A percentile compares a stretch with the other conserved stretches of the same genome.
These are phyloP conservation scores for Pentamera pediparva DNA, from an alignment of 53 echinoderm and acorn worm species.

Conservation along the genomic window DNA sequence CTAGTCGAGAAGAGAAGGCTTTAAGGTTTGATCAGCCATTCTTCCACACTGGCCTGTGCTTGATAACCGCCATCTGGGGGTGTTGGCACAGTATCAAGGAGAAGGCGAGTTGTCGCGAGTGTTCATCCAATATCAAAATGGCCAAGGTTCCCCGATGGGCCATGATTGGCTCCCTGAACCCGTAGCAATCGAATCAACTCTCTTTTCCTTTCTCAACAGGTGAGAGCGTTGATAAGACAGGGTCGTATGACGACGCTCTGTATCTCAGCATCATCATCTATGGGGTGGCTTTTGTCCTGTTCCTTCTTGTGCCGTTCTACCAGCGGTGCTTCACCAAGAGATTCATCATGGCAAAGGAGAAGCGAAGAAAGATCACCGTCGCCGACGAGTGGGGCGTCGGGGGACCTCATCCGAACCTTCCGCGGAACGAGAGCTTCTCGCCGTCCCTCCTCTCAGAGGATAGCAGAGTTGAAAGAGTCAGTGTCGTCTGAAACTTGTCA, in stretches of 20 bases:
- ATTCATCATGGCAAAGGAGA: conserved; percentile 65
- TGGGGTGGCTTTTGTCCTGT: conserved; percentile 44
- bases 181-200: not conserved
- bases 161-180: too few species aligned
- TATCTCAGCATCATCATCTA: conserved; percentile 67
- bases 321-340: conserved; percentile 67
- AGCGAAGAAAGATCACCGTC: conserved; percentile 25
- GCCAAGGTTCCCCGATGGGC: too few species aligned
- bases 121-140: too few species aligned
- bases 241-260: conserved; percentile 79
- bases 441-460: conserved; percentile 1
- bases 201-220: conserved; percentile 44
- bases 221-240: conserved; percentile 73
- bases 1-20: too few species aligned
- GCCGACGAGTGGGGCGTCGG: conserved; percentile 37
- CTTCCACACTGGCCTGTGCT: too few species aligned
- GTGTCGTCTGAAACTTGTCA: conserved; percentile 10
- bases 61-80: too few species aligned
- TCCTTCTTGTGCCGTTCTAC: conserved; percentile 59
- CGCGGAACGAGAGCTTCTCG: conserved; percentile 11
- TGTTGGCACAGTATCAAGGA: too few species aligned
- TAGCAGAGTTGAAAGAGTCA: not conserved
- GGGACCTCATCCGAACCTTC: not conserved
- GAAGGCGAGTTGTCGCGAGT: too few species aligned
- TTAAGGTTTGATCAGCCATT: too few species aligned